These are phyloP conservation scores for Drosophila gunungcola DNA, from an alignment of 1,140 invertebrate genomes.

Conservation along the genomic window DNA sequence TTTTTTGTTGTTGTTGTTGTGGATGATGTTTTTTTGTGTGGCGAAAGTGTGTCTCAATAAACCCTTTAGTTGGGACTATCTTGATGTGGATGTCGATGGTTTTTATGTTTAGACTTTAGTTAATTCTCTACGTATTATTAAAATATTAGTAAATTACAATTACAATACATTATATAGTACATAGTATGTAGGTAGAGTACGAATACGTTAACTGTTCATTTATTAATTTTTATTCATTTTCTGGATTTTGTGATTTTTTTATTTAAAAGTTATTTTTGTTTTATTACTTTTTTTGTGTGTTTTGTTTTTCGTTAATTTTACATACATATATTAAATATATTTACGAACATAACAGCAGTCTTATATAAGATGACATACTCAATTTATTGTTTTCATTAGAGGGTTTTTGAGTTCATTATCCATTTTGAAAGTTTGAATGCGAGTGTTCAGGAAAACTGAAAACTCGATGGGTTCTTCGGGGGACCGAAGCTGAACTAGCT, in stretches of 20 bases:
- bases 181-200: constrained; percentile 65
- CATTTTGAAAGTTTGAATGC: constrained; percentile 39
- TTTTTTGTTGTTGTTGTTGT: constrained; percentile 44
- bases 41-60: constrained; percentile 38
- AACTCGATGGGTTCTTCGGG: constrained; percentile 29
- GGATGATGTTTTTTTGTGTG: constrained; percentile 45
- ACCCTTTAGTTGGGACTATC: constrained; percentile 27
- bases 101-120: constrained; percentile 52
- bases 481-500: constrained; percentile 31
- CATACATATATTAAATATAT: constrained; percentile 82
- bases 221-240: constrained; percentile 49
- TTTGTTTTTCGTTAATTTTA: constrained; percentile 75
- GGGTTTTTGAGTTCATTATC: constrained; percentile 67
- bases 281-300: constrained; percentile 40
- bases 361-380: constrained; percentile 84
- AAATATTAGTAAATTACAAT: constrained; percentile 66
- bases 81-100: constrained; percentile 33
- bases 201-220: constrained; percentile 66
- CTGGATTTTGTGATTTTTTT: constrained; percentile 38
- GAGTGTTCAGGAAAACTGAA: constrained; percentile 16
- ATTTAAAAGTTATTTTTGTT: constrained; percentile 39
- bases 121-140: constrained; percentile 74
- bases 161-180: constrained; percentile 73
- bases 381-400: constrained; percentile 82
- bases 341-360: constrained; percentile 85